Evolutionary conservation across 2,797 vertebrate genomes (phyloP).

Genomic region (Galago senegalensis): DNA sequence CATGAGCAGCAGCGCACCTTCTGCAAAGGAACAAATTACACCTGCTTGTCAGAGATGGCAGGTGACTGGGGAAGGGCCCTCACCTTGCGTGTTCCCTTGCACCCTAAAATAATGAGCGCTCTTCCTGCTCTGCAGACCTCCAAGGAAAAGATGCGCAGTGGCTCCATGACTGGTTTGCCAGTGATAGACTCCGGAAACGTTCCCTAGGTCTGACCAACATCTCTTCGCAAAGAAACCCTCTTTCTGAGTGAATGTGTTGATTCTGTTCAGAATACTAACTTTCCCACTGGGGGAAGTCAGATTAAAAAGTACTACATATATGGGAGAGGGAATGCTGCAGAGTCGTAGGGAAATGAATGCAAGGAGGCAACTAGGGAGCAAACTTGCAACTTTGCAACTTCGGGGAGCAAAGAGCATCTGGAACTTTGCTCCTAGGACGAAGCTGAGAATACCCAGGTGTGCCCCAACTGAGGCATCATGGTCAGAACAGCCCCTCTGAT

Average conservation of each 20-base stretch:
- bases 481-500: not conserved
- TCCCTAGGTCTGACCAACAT: not conserved
- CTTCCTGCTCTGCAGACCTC: not conserved
- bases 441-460: not conserved
- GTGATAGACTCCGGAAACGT: not conserved
- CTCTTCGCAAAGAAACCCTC: not conserved
- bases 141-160: not conserved
- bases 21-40: not conserved
- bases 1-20: rapidly evolving
- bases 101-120: not conserved
- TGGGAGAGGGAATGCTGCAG: not conserved
- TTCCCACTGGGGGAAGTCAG: not conserved
- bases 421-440: not conserved
- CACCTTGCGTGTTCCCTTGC: rapidly evolving
- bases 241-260: not conserved
- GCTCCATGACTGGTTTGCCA: not conserved
- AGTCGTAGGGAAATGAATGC: not conserved
- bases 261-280: not conserved
- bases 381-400: too few species aligned
- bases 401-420: not conserved
- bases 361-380: too few species aligned
- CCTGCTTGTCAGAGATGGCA: not conserved
- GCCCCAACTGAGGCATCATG: rapidly evolving
- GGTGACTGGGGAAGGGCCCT: not conserved
- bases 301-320: not conserved